phyloP scores from a whole-genome alignment of 2,797 vertebrate genomes.

The Rhinella marina region DNA sequence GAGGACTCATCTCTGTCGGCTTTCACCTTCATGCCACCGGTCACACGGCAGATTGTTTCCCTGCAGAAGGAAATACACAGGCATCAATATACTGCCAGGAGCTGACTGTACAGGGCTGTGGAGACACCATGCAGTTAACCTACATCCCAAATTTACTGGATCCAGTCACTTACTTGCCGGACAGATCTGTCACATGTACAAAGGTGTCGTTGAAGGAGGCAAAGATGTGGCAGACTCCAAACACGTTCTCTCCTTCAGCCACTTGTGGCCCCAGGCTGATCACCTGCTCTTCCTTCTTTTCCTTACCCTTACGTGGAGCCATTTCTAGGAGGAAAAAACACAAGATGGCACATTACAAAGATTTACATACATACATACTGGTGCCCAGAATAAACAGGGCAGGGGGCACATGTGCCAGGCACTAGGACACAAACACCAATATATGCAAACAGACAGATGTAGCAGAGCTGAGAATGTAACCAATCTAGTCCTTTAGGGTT shows the following conservation, averaged over 20 bases:
- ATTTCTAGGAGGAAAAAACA: slow-evolving; percentile 74
- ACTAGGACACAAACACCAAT: no score
- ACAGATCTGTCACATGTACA: slow-evolving; percentile 94
- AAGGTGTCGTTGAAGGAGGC: slow-evolving; percentile 99
- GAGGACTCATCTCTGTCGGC: slow-evolving; percentile 96
- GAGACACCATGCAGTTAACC: no score
- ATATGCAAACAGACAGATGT: neutral
- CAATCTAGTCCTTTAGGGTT: no score
- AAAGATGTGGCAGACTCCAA: slow-evolving; percentile 96
- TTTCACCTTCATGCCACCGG: slow-evolving; percentile 98
- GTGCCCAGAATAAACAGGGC: neutral
- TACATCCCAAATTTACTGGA: no score
- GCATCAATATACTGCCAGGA: no score
- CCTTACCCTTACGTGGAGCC: slow-evolving; percentile 98
- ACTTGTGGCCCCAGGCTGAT: slow-evolving; percentile 96
- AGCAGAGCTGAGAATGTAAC: neutral
- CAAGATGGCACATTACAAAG: neutral
- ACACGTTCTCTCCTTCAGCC: slow-evolving; percentile 96
- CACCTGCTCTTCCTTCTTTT: slow-evolving; percentile 99
- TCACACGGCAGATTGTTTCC: slow-evolving; percentile 97
- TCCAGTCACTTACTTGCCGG: slow-evolving; percentile 88
- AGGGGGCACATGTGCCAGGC: no score
- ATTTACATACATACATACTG: no score
- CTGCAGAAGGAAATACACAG: slow-evolving; percentile 66
- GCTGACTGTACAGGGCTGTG: no score